These are phyloP conservation scores for Heterochromis multidens DNA, from an alignment of 2,113 vertebrate species.

Conservation along the genomic window DNA sequence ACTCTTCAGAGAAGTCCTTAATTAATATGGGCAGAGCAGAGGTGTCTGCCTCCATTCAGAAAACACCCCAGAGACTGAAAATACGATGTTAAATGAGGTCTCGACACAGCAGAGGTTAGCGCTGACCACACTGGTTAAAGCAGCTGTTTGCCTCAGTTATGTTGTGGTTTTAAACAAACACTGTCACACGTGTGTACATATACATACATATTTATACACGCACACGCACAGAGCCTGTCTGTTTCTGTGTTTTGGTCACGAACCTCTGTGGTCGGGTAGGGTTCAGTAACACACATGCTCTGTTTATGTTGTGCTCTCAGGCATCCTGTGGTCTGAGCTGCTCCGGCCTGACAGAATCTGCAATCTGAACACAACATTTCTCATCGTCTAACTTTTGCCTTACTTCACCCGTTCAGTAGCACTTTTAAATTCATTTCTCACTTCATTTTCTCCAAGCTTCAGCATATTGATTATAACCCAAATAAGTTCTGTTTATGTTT, in stretches of 20 bases:
- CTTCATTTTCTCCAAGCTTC: background rate
- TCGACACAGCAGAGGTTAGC: conserved; percentile 30
- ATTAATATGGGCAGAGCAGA: conserved; percentile 40
- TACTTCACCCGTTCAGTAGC: background rate
- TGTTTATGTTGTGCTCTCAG: conserved; percentile 54
- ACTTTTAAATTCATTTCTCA: background rate
- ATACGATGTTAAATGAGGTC: conserved; percentile 27
- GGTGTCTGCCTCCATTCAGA: conserved; percentile 16
- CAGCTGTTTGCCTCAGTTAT: conserved; percentile 47
- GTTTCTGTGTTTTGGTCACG: conserved; percentile 27
- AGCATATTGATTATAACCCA: background rate
- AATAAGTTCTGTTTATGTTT: background rate
- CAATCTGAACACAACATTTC: background rate
- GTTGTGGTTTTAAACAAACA: conserved; percentile 67
- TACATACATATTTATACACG: conserved; percentile 19
- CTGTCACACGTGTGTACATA: conserved; percentile 3
- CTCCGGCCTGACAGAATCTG: background rate
- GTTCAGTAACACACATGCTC: conserved; percentile 50
- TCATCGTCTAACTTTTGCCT: background rate
- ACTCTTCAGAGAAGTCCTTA: conserved; percentile 37
- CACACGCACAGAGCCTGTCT: background rate
- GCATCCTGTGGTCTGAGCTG: conserved; percentile 48
- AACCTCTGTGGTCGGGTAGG: conserved; percentile 46
- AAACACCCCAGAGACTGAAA: conserved; percentile 31
- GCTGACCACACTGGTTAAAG: conserved; percentile 39